A percentile compares a stretch with the other conserved stretches of the same genome.
phyloP scores from a whole-genome alignment of 2,888 invertebrate species.

The Antheraea assamensis region DNA sequence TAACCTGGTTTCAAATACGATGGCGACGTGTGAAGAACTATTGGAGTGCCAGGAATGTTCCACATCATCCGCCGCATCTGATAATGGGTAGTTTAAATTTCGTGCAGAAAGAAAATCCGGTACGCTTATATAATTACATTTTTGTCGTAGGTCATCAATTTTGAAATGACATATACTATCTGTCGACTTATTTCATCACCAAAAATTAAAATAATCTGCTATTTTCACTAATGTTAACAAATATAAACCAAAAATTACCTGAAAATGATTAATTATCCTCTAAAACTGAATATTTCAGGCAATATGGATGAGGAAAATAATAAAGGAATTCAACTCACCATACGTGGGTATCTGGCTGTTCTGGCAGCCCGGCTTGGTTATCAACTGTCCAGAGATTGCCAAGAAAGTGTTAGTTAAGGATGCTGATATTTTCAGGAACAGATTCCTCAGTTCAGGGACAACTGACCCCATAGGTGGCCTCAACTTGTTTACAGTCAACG shows the following conservation, averaged over 20 bases:
- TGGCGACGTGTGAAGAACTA: slow-evolving; percentile 38
- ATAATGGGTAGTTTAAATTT: slow-evolving; percentile 52
- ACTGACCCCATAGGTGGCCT: slow-evolving; percentile 53
- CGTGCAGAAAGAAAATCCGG: slow-evolving; percentile 46
- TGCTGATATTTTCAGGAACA: slow-evolving; percentile 51
- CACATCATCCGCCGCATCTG: slow-evolving; percentile 41
- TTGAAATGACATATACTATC: too few species aligned
- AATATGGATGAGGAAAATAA: slow-evolving; percentile 35
- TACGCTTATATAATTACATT: slow-evolving; percentile 29
- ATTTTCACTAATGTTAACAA: too few species aligned
- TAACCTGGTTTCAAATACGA: slow-evolving; percentile 29
- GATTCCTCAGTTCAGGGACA: slow-evolving; percentile 49
- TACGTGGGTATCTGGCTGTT: slow-evolving; percentile 65
- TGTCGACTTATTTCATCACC: too few species aligned
- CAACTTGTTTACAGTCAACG: slow-evolving; percentile 55
- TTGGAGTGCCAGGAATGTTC: slow-evolving; percentile 48
- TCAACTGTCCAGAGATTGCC: slow-evolving; percentile 57
- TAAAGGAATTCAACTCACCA: slow-evolving; percentile 43
- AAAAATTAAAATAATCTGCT: too few species aligned
- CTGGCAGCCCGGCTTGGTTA: slow-evolving; percentile 58
- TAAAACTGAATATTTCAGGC: not conserved
- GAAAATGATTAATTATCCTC: too few species aligned
- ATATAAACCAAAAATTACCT: too few species aligned
- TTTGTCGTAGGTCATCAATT: too few species aligned
- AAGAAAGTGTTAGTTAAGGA: slow-evolving; percentile 57